Evolutionary conservation across 2,888 invertebrate species (phyloP).

Genomic region (Papilio elwesi): DNA sequence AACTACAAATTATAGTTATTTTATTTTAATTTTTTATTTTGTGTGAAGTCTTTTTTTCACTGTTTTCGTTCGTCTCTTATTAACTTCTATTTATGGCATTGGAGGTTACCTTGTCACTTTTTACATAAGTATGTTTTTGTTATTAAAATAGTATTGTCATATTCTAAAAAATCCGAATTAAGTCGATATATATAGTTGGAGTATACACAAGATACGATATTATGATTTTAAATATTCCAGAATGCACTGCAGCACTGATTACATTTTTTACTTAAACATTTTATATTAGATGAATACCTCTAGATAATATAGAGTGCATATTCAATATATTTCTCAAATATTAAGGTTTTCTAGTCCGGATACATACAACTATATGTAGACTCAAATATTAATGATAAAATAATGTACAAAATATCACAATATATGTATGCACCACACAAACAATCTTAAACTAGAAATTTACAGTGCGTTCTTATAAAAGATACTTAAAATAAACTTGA

Average conservation of each 20-base stretch:
- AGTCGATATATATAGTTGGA: too few species aligned
- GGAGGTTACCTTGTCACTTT: conserved; percentile 35
- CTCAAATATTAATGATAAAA: conserved; percentile 19
- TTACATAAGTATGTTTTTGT: conserved; percentile 5
- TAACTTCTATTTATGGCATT: conserved; percentile 33
- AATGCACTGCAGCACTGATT: background rate
- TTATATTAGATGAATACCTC: too few species aligned
- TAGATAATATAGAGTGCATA: too few species aligned
- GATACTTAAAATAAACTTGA: conserved; percentile 33
- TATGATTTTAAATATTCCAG: background rate
- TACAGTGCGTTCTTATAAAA: conserved; percentile 32
- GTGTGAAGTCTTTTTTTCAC: background rate
- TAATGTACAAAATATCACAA: conserved; percentile 40
- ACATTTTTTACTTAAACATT: too few species aligned
- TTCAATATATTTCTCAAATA: too few species aligned
- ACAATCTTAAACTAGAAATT: conserved; percentile 37
- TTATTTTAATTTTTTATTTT: conserved; percentile 7
- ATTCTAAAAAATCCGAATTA: background rate
- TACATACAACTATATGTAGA: background rate
- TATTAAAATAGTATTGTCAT: background rate
- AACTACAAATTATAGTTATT: conserved; percentile 1
- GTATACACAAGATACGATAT: background rate
- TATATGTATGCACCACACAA: conserved; percentile 24
- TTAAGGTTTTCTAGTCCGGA: background rate
- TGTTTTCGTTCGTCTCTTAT: conserved; percentile 17